A percentile compares a stretch with the other conserved stretches of the same genome.
These are phyloP conservation scores for Aplochiton taeniatus DNA, from an alignment of 2,797 vertebrate genomes.

Conservation along the genomic window DNA sequence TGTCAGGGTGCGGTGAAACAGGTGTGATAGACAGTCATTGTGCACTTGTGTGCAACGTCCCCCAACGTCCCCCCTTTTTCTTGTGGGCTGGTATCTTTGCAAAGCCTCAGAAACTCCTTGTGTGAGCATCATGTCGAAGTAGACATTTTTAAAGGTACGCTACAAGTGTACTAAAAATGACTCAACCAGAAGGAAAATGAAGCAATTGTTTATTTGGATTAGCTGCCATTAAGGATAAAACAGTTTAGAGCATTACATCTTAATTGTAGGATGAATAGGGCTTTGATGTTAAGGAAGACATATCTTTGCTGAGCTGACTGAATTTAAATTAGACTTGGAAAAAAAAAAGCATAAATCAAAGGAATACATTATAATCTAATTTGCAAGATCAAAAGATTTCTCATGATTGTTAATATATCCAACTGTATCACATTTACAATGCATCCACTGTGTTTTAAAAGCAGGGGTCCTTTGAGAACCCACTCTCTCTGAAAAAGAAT, in stretches of 20 bases:
- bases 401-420: constrained; percentile 71
- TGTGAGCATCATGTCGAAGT: not conserved
- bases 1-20: constrained; percentile 49
- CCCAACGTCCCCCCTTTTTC: constrained; percentile 18
- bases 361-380: constrained; percentile 81
- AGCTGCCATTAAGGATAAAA: not conserved
- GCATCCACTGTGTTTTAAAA: constrained; percentile 63
- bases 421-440: constrained; percentile 66
- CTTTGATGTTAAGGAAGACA: constrained; percentile 66
- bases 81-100: constrained; percentile 41
- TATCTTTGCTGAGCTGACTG: constrained; percentile 72
- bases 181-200: not conserved
- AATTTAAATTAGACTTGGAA: constrained; percentile 70
- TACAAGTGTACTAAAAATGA: not conserved
- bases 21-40: constrained; percentile 64
- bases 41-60: constrained; percentile 53
- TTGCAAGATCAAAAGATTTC: constrained; percentile 77
- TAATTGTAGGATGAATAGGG: constrained; percentile 14
- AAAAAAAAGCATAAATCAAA: constrained; percentile 66
- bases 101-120: constrained; percentile 53
- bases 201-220: no score
- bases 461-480: constrained; percentile 60
- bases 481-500: constrained; percentile 21
- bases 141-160: no score
- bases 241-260: constrained; percentile 18